Percentiles rank a stretch among this genome's conserved stretches.
These are phyloP conservation scores for Nymphalis io DNA, from an alignment of 1,140 invertebrate species.

Conservation along the genomic window DNA sequence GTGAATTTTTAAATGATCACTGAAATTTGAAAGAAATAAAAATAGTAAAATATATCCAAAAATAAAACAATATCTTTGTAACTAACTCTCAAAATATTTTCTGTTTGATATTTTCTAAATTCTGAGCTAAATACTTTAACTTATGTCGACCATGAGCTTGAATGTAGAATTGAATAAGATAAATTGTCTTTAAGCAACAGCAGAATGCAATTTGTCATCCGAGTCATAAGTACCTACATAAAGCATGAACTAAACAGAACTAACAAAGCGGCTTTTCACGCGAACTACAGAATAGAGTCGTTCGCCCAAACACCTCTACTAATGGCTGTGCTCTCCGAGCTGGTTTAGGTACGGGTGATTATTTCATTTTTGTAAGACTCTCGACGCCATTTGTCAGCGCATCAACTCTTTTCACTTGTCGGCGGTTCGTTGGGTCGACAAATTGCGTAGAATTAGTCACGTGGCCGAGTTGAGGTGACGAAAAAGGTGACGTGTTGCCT, in stretches of 20 bases:
- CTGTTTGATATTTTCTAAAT: too few relatives aligned
- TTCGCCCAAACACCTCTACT: conserved; percentile 78
- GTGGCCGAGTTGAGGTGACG: conserved; percentile 74
- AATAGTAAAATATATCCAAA: background rate
- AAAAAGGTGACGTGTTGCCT: conserved; percentile 76
- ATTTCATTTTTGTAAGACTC: conserved; percentile 78
- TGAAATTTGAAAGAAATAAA: conserved; percentile 60
- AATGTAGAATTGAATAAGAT: conserved; percentile 53
- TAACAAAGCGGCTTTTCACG: conserved; percentile 77
- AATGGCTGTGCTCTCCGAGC: conserved; percentile 70
- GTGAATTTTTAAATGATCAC: conserved; percentile 97
- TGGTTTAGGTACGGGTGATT: conserved; percentile 75
- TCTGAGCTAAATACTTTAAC: background rate
- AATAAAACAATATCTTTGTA: too few relatives aligned
- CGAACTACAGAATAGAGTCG: conserved; percentile 75
- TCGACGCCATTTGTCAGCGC: conserved; percentile 77
- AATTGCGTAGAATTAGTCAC: conserved; percentile 78
- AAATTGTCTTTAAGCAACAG: conserved; percentile 64
- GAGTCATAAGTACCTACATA: conserved; percentile 73
- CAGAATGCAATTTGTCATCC: conserved; percentile 74
- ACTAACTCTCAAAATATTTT: too few relatives aligned
- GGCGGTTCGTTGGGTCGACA: conserved; percentile 71
- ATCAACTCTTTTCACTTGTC: conserved; percentile 76
- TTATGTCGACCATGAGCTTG: background rate
- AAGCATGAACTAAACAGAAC: conserved; percentile 74